Percentiles rank a stretch among this genome's conserved stretches.
These are phyloP conservation scores for Cynodonichthys magdalenae DNA, from an alignment of 2,797 vertebrate species.

Conservation along the genomic window DNA sequence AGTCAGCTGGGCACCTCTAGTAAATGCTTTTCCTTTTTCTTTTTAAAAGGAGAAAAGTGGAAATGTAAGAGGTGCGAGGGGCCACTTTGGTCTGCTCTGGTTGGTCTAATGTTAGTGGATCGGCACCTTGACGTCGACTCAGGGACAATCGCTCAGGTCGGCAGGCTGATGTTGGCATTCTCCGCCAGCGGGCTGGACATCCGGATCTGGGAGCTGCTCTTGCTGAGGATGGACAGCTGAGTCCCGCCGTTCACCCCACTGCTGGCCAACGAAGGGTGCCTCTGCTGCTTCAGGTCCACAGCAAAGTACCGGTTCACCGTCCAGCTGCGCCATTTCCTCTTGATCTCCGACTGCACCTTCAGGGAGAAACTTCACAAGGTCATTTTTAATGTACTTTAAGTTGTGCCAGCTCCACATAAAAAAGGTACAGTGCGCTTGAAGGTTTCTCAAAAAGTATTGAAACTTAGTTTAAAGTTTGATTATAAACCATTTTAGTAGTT, in stretches of 20 bases:
- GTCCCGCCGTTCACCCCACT: conserved; percentile 98
- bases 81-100: conserved; percentile 70
- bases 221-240: conserved; percentile 99
- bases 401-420: conserved; percentile 64
- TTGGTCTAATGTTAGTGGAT: conserved; percentile 49
- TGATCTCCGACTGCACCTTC: conserved; percentile 99
- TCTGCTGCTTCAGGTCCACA: conserved; percentile 95
- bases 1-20: conserved; percentile 19
- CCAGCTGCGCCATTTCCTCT: conserved; percentile 99
- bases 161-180: conserved; percentile 88
- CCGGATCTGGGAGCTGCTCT: conserved; percentile 99
- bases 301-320: conserved; percentile 99
- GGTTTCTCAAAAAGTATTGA: neutral
- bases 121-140: conserved; percentile 46
- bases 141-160: conserved; percentile 85
- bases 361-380: conserved; percentile 91
- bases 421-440: conserved; percentile 42
- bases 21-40: conserved; percentile 43
- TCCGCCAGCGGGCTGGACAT: conserved; percentile 97
- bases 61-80: conserved; percentile 44
- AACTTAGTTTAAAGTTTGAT: neutral
- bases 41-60: conserved; percentile 29
- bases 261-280: conserved; percentile 97
- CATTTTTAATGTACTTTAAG: conserved; percentile 87
- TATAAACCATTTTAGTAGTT: neutral